Evolutionary conservation across 1,140 invertebrate genomes (phyloP).

Genomic region (Trachymyrmex cornetzi): DNA sequence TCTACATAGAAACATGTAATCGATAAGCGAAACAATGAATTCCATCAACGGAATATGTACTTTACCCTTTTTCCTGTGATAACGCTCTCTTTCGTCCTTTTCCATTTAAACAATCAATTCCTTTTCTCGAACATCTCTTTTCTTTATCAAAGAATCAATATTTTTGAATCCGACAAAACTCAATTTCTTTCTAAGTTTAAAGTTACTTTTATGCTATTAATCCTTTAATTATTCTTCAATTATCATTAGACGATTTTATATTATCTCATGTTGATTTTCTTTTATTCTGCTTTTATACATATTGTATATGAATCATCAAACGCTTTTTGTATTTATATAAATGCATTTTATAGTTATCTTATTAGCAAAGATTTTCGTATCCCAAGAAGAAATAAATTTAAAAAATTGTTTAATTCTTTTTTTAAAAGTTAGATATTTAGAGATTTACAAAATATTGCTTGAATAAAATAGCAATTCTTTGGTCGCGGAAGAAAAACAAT

Average conservation of each 20-base stretch:
- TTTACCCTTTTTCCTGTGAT: background rate
- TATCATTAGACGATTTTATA: background rate
- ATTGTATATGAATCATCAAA: background rate
- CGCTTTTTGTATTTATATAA: too few species aligned
- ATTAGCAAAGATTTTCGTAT: background rate
- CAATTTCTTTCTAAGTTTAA: background rate
- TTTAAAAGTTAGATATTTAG: background rate
- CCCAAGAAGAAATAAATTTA: background rate
- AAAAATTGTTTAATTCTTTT: background rate
- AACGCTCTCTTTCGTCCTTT: constrained; percentile 13
- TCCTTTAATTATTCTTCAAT: background rate
- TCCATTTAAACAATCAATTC: background rate
- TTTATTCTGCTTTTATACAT: too few species aligned
- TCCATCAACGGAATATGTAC: constrained; percentile 19
- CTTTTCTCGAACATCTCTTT: background rate
- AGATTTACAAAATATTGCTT: background rate
- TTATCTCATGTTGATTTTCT: background rate
- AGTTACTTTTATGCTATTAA: background rate
- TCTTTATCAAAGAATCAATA: constrained; percentile 5
- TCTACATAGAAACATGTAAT: constrained; percentile 37
- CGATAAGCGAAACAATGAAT: constrained; percentile 44
- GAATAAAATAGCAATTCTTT: background rate
- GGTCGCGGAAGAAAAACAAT: background rate
- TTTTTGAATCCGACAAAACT: too few species aligned
- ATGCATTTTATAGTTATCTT: background rate